Evolutionary conservation across 2,888 invertebrate species (phyloP), one percentile per base, ranked within the genome.

Genomic region (Liodrosophila aerea): DNA sequence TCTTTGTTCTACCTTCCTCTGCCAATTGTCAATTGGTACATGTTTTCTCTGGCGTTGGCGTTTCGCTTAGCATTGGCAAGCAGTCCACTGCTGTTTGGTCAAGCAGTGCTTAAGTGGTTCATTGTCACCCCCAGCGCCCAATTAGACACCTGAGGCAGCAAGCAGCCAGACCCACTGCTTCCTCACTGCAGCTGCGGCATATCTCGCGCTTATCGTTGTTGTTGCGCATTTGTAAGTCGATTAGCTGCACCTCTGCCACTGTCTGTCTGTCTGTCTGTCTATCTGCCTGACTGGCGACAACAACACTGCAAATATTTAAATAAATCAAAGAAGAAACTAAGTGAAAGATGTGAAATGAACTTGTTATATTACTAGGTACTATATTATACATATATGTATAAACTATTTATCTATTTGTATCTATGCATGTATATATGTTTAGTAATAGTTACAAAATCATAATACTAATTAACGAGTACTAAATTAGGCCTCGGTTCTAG

Each of bases 71-170:
- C 30, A 41, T 47, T 47, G 43, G n/a, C 59, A 43, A 54, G 58
- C 27, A 13, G 41, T 33, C 8, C 44, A 34, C 27, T 29, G 18
- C n/a, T n/a, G n/a, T n/a, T n/a, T n/a, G n/a, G 27, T 40, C 29
- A n/a, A 16, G 18, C 44, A 29, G 22, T 44, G 63, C 37, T 59
- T 85, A 82, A 78, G 78, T 85, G 85, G 68, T 60, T 85, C 78
- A 80, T 80, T 80, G 78, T 80, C 78, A 85, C 78, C 78, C 85
- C 85, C 78, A 82, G 78, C 83, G 83, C 78, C 78, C 78, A 80
- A 80, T 80, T 80, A 85, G 78, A 80, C 85, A 82, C 78, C 83
- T 82, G 83, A 74, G 68, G 47, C 9, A 13, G 4, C 40, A 11
- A 8, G 3, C 16, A 18, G 18, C 8, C n/a, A 18, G 9, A 11